A percentile compares a stretch with the other conserved stretches of the same genome.
Evolutionary conservation across 2,113 vertebrate genomes (phyloP).

Genomic region (Candoia aspera): DNA sequence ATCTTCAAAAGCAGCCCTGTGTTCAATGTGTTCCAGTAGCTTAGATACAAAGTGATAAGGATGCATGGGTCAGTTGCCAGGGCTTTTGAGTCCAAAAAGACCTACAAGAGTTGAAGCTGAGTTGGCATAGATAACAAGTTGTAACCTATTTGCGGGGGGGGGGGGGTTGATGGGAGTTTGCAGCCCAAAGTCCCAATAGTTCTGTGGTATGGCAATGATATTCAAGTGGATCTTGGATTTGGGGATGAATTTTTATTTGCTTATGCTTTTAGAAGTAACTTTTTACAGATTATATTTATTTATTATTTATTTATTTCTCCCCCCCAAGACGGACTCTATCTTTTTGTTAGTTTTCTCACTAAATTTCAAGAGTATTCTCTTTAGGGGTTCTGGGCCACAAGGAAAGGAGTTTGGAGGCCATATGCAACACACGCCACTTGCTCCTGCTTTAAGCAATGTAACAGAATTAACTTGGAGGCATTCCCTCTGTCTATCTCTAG

Average conservation of each 20-base stretch:
- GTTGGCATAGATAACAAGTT: background rate
- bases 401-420: background rate
- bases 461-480: background rate
- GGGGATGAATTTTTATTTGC: background rate
- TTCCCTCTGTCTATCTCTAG: background rate
- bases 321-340: no score
- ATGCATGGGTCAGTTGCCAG: background rate
- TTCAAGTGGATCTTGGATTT: background rate
- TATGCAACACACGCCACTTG: background rate
- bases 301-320: no score
- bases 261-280: background rate
- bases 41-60: background rate
- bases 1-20: background rate
- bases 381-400: background rate
- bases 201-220: background rate
- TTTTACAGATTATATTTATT: background rate
- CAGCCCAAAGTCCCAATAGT: background rate
- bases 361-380: background rate
- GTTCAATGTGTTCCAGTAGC: background rate
- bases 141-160: background rate
- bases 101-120: background rate
- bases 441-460: background rate
- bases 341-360: background rate
- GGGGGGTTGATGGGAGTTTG: background rate
- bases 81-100: background rate